Base-by-base conservation (phyloP, 1,140 invertebrate species). In the Alviniconcha marisindica region DNA sequence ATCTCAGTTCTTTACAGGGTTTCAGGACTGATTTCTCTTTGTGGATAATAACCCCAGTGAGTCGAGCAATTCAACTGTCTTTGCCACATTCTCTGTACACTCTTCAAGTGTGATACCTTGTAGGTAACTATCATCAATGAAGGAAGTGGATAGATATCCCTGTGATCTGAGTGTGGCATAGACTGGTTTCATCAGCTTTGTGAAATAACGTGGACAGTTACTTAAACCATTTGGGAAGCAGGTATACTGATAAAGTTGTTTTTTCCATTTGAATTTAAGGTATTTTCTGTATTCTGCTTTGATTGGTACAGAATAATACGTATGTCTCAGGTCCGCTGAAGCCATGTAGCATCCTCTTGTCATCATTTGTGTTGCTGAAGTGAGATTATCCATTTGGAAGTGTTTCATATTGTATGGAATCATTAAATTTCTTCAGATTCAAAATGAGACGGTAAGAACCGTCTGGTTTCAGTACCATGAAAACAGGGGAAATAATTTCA, bases 211-310 rank as follows among this genome's bases (percentile, higher is more conserved):
- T 15, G 74, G 80, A 38, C 42, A 63, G n/a, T n/a, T n/a, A n/a
- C n/a, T n/a, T n/a, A n/a, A n/a, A n/a, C n/a, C n/a, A n/a, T n/a
- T 85, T 40, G 86, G 80, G 14, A 87, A 63, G 73, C 86, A 87
- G n/a, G 84, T 87, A 73, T 73, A 85, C 66, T 83, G 77, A 81
- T 79, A 85, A 24, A 78, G 36, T 31, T 73, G 51, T 4, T 73
- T 44, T 63, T 69, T 76, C 83, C 83, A 87, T 7, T 51, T 31
- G 81, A 86, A 87, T 33, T 71, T 48, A 10, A 87, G 38, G 80
- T 80, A 86, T 69, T 84, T 86, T 54, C 77, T 1, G 81, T 78
- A 28, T 28, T n/a, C 14, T 73, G 33, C 21, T 51, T 33, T 63
- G 44, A 86, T 82, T 21, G 40, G 54, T 0, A 86, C 76, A 51